phyloP scores from a whole-genome alignment of 2,797 vertebrate species.

The Lacerta agilis region DNA sequence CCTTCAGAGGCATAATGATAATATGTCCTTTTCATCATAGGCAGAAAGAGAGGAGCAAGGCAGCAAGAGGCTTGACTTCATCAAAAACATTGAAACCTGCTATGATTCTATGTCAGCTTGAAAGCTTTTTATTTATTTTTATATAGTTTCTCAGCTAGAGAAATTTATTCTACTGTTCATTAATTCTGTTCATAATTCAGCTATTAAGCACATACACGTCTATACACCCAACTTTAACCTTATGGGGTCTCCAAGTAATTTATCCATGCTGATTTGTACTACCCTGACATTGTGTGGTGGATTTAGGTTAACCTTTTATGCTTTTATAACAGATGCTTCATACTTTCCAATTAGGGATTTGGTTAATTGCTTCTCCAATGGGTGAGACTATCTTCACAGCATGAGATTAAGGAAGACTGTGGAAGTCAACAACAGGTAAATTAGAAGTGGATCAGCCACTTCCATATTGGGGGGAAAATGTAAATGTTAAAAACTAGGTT shows the following conservation, averaged over 20 bases:
- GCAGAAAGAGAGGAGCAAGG: not conserved
- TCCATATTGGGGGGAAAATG: conserved; percentile 54
- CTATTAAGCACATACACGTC: not conserved
- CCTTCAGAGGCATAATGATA: not conserved
- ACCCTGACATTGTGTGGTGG: conserved; percentile 64
- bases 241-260: conserved; percentile 49
- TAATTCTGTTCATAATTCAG: conserved; percentile 45
- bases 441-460: conserved; percentile 72
- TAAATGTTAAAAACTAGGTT: conserved; percentile 74
- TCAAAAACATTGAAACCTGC: conserved; percentile 44
- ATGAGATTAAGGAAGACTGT: conserved; percentile 68
- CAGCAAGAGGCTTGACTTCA: not conserved
- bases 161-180: conserved; percentile 60
- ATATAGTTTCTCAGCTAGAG: conserved; percentile 46
- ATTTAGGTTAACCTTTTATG: conserved; percentile 75
- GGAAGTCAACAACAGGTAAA: conserved; percentile 77
- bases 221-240: conserved; percentile 52
- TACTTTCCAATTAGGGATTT: conserved; percentile 66
- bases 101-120: conserved; percentile 28
- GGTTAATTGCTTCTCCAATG: conserved; percentile 73
- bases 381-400: conserved; percentile 65
- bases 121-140: conserved; percentile 38
- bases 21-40: not conserved
- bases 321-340: conserved; percentile 68
- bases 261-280: conserved; percentile 61